Evolutionary conservation across 2,888 invertebrate species (phyloP).

Genomic region (Caenorhabditis wallacei): DNA sequence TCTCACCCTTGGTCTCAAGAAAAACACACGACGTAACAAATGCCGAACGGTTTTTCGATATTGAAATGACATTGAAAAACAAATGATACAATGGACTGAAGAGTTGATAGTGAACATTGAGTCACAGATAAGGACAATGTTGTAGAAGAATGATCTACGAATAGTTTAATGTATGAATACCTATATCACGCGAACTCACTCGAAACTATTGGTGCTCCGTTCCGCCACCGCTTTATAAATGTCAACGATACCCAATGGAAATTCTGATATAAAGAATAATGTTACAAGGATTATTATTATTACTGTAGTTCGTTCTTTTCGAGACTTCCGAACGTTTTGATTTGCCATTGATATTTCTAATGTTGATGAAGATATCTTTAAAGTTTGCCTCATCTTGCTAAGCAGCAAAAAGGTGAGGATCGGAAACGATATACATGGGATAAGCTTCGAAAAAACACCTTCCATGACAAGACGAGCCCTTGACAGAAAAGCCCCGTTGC

Average conservation of each 20-base stretch:
- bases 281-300: slow-evolving; percentile 29
- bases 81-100: slow-evolving; percentile 19
- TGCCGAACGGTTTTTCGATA: slow-evolving; percentile 24
- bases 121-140: not conserved
- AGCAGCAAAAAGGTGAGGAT: slow-evolving; percentile 19
- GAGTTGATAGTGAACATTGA: slow-evolving; percentile 26
- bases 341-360: not conserved
- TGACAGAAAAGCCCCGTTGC: not conserved
- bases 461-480: slow-evolving; percentile 3
- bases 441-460: slow-evolving; percentile 15
- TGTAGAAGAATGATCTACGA: not conserved
- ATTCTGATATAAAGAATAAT: slow-evolving; percentile 31
- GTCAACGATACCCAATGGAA: slow-evolving; percentile 29
- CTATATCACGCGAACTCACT: too few relatives aligned
- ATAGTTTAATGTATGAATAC: too few relatives aligned
- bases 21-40: not conserved
- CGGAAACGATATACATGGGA: slow-evolving; percentile 29
- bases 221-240: slow-evolving; percentile 7
- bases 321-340: slow-evolving; percentile 8
- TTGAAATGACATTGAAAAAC: slow-evolving; percentile 26
- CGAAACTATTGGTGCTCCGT: not conserved
- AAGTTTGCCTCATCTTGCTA: not conserved
- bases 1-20: not conserved
- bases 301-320: slow-evolving; percentile 17
- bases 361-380: not conserved